Evolutionary conservation across 2,113 vertebrate species (phyloP), one percentile per base, ranked within the genome.

Genomic region (Mystacornis crossleyi): DNA sequence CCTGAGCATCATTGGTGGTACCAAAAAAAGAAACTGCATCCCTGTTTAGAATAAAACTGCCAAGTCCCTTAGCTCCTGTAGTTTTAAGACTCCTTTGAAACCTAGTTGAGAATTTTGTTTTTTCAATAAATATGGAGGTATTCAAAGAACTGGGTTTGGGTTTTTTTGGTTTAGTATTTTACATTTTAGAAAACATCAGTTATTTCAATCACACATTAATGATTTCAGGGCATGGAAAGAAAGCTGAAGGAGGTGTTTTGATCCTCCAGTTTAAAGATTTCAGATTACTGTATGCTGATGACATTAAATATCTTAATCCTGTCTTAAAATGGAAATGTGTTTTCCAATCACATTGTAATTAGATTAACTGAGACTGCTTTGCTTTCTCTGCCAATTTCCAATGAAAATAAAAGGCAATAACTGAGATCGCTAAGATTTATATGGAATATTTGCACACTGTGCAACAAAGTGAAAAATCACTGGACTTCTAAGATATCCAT

Each of bases 391-490:
- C 17, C 43, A 65, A 40, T 55, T 89, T 83, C 19, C 43, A 75
- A 55, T 40, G 15, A 34, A 73, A 74, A 57, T 33, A 45, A 66
- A 77, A 55, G 25, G 2, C 57, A 77, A 80, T 86, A 90, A 51
- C 24, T 53, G 9, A 31, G 40, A 86, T 86, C 9, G 36, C n/a
- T 70, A 50, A 40, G 42, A 65, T 81, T 72, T 60, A 55, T 72
- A 26, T 17, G 23, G 43, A 75, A 64, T 71, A 89, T 82, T 80
- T 83, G 11, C 47, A 82, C 19, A 72, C 15, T 51, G 12, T 85
- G 42, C 8, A 77, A 34, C 24, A 69, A 77, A 89, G 9, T 70
- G 64, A 78, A 95, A 83, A 84, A 89, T 53, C 54, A 28, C n/a
- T 55, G 19, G 25, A 57, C 15, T 93, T 80, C 23, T 79, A 42